Evolutionary conservation across 2,888 invertebrate species (phyloP).

Genomic region (Frankliniella fusca): DNA sequence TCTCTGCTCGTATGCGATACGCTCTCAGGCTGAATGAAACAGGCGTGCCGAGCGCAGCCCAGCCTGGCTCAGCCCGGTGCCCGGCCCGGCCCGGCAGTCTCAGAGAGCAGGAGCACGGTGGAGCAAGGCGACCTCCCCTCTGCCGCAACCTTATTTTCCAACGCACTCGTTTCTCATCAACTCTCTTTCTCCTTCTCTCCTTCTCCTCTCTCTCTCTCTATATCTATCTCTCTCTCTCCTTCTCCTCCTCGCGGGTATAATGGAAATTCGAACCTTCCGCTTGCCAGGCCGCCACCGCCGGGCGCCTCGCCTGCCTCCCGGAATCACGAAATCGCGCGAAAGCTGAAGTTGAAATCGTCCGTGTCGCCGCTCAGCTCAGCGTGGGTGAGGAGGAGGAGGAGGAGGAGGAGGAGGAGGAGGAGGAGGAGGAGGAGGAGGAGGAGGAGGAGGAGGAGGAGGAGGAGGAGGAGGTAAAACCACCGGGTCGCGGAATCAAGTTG

Average conservation of each 20-base stretch:
- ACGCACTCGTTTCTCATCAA: too few species aligned
- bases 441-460: background rate
- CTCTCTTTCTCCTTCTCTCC: background rate
- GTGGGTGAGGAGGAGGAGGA: too few species aligned
- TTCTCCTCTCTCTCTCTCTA: background rate
- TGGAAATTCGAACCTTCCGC: too few species aligned
- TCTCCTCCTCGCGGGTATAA: background rate
- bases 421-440: conserved; percentile 4
- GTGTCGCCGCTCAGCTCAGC: background rate
- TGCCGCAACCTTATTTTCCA: background rate
- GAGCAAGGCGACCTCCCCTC: too few species aligned
- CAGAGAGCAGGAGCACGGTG: too few species aligned
- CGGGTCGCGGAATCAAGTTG: conserved; percentile 40
- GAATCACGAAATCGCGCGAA: background rate
- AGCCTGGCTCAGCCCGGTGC: too few species aligned
- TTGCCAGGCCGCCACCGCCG: background rate
- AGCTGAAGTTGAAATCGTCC: background rate
- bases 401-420: background rate
- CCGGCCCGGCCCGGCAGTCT: too few species aligned
- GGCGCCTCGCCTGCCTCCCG: too few species aligned
- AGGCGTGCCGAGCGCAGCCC: too few species aligned
- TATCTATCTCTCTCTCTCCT: background rate
- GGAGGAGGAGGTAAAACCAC: conserved; percentile 33
- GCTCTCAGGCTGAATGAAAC: too few species aligned
- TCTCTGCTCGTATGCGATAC: too few species aligned